A percentile compares a stretch with the other conserved stretches of the same genome.
phyloP scores from a whole-genome alignment of 2,888 invertebrate species.

The Zygaena filipendulae region DNA sequence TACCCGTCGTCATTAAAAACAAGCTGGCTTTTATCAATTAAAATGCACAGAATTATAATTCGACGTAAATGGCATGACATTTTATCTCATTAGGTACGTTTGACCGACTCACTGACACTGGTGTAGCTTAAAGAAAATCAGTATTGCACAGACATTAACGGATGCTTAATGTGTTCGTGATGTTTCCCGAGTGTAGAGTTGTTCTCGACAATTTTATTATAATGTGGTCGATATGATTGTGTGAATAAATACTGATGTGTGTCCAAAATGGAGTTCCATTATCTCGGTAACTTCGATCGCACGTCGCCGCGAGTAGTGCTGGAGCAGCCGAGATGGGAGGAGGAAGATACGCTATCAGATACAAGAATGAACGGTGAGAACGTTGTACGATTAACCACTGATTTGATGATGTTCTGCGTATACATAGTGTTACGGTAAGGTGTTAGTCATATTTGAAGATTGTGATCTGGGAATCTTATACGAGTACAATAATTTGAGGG shows the following conservation, averaged over 20 bases:
- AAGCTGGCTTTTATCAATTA: too few species aligned
- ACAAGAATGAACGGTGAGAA: conserved; percentile 48
- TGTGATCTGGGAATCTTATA: conserved; percentile 14
- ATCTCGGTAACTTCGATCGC: conserved; percentile 48
- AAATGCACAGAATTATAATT: too few species aligned
- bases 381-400: neutral
- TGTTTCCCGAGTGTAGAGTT: too few species aligned
- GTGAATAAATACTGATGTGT: conserved; percentile 18
- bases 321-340: conserved; percentile 58
- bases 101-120: too few species aligned
- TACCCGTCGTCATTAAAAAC: too few species aligned
- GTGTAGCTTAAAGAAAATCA: conserved; percentile 42
- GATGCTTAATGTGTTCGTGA: conserved; percentile 38
- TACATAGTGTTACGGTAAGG: conserved; percentile 9
- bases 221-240: too few species aligned
- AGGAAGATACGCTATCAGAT: conserved; percentile 55
- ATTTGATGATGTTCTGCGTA: too few species aligned
- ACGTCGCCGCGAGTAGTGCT: conserved; percentile 32
- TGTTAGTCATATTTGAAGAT: conserved; percentile 2
- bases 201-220: too few species aligned
- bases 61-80: too few species aligned
- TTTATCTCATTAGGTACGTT: conserved; percentile 54
- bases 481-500: too few species aligned
- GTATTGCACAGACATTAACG: conserved; percentile 40
- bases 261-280: conserved; percentile 52